These are phyloP conservation scores for Limonius californicus DNA, from an alignment of 1,140 invertebrate species.

Conservation along the genomic window DNA sequence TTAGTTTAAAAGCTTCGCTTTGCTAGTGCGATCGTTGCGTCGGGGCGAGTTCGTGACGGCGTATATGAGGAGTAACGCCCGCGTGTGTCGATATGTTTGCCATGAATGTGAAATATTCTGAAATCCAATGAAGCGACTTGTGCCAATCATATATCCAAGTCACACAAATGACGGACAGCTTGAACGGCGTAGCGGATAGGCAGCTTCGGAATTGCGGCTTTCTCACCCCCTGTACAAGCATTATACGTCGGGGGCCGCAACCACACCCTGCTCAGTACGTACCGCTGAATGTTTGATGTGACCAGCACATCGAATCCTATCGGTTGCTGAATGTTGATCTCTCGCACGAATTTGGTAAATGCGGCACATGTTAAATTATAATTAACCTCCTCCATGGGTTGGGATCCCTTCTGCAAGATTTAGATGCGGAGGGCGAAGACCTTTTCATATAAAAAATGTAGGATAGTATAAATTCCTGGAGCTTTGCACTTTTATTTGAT, in stretches of 20 bases:
- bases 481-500: neutral
- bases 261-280: neutral
- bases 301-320: neutral
- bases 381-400: neutral
- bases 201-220: neutral
- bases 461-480: too few relatives aligned
- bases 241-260: neutral
- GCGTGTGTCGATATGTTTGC: constrained; percentile 1
- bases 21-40: too few relatives aligned
- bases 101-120: constrained; percentile 2
- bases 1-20: constrained; percentile 8
- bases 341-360: neutral
- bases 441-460: neutral
- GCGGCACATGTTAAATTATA: neutral
- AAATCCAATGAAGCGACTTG: constrained; percentile 5
- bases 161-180: neutral
- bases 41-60: neutral
- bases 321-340: neutral
- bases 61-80: neutral
- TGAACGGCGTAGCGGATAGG: neutral
- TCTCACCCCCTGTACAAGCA: neutral
- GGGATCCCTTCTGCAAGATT: neutral
- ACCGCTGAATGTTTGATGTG: neutral
- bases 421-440: neutral
- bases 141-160: constrained; percentile 6